Conservation (phyloP, 35 echinoderm and acorn worm species). For the Patiria miniata region DNA sequence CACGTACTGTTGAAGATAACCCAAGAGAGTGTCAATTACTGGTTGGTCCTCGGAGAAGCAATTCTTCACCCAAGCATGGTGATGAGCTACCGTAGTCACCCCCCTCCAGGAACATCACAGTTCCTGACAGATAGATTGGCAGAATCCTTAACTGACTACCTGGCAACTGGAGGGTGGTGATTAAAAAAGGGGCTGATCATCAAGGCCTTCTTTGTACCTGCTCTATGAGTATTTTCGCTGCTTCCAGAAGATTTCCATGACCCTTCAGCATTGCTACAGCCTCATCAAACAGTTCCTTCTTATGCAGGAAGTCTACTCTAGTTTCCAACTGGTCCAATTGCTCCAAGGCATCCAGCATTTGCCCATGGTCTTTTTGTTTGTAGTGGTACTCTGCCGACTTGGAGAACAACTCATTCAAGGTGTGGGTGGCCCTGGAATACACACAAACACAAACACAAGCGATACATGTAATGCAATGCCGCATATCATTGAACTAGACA, state of each 20-base stretch:
- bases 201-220: neutral
- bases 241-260: slow-evolving; percentile 30
- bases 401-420: neutral
- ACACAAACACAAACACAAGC: no score
- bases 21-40: no score
- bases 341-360: slow-evolving; percentile 46
- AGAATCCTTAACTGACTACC: no score
- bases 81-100: no score
- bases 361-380: neutral
- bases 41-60: no score
- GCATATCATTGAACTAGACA: slow-evolving; percentile 8
- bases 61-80: no score
- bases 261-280: slow-evolving; percentile 49
- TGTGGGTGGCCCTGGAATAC: slow-evolving; percentile 17
- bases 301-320: slow-evolving; percentile 36
- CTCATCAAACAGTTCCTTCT: neutral
- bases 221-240: slow-evolving; percentile 47
- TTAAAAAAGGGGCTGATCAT: no score
- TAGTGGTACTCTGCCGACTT: slow-evolving; percentile 39
- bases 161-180: no score
- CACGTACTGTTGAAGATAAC: no score
- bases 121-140: no score
- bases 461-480: no score
- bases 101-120: no score
- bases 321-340: slow-evolving; percentile 40